Evolutionary conservation across 2,888 invertebrate genomes (phyloP), one percentile per base, ranked within the genome.

Genomic region (Luperina testacea): DNA sequence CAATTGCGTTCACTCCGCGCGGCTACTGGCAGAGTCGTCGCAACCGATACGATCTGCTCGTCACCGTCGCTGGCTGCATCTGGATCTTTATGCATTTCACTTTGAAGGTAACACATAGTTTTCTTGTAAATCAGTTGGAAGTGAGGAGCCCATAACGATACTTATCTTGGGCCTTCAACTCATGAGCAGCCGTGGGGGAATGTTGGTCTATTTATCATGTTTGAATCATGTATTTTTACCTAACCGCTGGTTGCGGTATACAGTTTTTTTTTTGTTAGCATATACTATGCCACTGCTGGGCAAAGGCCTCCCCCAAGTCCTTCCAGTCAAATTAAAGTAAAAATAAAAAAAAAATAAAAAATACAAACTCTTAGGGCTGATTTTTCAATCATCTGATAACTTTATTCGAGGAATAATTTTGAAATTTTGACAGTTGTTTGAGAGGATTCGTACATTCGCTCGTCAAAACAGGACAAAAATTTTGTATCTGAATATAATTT

Each of bases 11-110:
- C 95, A 99, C 99, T 5, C 99, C 99, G 78, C 98, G 99, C 90
- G 99, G 99, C 74, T 99, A 99, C 97, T 99, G 99, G 98, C 99
- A 99, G 95, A 99, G 99, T 82, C 97, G 99, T 90, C 97, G 99
- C 89, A 99, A 99, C 97, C 97, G 99, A 91, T 99, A 99, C 95
- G 99, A 99, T 96, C 97, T 99, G 86, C 98, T 99, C 84, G 99
- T 99, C 82, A 99, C 99, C 15, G 98, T 99, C 78, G 98, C 99
- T 75, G 99, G 99, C 27, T 99, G 99, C 81, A 98, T 99, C 83
- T 99, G 99, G 99, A 99, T 99, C 87, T 98, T 99, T 91, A 98
- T 99, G 93, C 99, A 99, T 95, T 98, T 98, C 90, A 98, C 98
- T 87, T 97, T 98, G 88, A 98, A 98, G 97, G 99, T 98, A 74